Base-by-base conservation (phyloP, 2,113 vertebrate genomes). In the Pogona vitticeps region DNA sequence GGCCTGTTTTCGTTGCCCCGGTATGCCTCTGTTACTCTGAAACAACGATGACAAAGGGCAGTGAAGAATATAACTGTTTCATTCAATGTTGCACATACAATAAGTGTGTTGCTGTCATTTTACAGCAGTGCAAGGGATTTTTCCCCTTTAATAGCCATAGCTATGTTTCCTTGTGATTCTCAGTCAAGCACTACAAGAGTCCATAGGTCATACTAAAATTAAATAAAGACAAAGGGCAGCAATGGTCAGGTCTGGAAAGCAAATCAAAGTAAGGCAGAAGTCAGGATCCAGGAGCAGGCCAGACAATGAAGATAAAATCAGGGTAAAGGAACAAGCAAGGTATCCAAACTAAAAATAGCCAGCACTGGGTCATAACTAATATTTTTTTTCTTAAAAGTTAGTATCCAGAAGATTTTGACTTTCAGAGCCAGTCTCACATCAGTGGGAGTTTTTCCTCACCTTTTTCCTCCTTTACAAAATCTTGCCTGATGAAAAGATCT, bases 11-110 rank as follows among this genome's bases (percentile, higher is more conserved):
- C 75, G 85, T 83, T 88, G 68, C 72, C 85, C 13, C 38, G 71
- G 42, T 21, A 42, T 65, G 61, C 14, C 63, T 87, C 82, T 68
- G 63, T 91, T 87, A 20, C n/a, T 76, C 67, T 68, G 63, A 81
- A 81, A 17, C 38, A 81, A 67, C 40, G 15, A 17, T 58, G 59
- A 36, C 46, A 61, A 80, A 63, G 21, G 23, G 21, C 59, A 52
- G 46, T 80, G 10, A 80, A 80, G 23, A 80, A 80, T 63, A 40
- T 10, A 63, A 21, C 59, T 40, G 61, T 67, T 81, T 31, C 79
- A 80, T 40, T 40, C 36, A 67, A 2, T 67, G 20, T 20, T 42
- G 42, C 10, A 17, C 31, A 58, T 67, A 67, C 14, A 81, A 81
- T 33, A 67, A 15, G 38, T 15, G 42, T 12, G 17, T 78, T 58